Percentiles rank a stretch among this genome's conserved stretches.
These are phyloP conservation scores for Eubucco bourcierii DNA, from an alignment of 2,113 vertebrate genomes.

Conservation along the genomic window DNA sequence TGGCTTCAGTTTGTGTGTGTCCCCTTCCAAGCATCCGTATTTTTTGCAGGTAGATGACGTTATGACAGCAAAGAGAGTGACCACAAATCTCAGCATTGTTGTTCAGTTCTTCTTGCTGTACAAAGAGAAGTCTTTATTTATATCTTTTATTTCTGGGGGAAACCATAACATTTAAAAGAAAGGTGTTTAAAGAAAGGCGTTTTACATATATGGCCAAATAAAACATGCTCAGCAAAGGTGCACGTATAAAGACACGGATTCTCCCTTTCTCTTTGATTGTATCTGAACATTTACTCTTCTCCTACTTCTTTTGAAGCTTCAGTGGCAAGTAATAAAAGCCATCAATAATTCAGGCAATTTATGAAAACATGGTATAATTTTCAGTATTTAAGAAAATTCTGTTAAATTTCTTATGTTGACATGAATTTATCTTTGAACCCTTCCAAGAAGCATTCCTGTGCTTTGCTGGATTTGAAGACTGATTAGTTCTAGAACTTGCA, in stretches of 20 bases:
- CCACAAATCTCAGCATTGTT: constrained; percentile 50
- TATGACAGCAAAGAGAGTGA: constrained; percentile 32
- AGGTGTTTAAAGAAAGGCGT: neutral
- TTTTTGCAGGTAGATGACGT: neutral
- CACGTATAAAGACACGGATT: neutral
- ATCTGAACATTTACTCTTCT: neutral
- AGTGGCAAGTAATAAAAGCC: neutral
- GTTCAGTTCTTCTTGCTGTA: neutral
- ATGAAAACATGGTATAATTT: neutral
- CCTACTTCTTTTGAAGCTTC: neutral
- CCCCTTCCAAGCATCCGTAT: constrained; percentile 56
- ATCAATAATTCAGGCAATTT: neutral
- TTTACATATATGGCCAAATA: neutral
- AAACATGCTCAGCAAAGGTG: neutral
- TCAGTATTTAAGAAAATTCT: neutral
- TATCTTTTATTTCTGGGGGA: neutral
- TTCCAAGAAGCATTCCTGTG: neutral
- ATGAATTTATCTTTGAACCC: neutral
- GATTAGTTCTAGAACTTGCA: neutral
- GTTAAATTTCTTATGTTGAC: neutral
- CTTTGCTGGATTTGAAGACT: neutral
- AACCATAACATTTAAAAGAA: neutral
- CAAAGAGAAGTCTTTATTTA: constrained; percentile 6
- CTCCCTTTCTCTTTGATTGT: neutral
- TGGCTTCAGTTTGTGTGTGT: constrained; percentile 63